These are phyloP conservation scores for Vulpes ferrilata DNA, from an alignment of 2,113 vertebrate genomes.

Conservation along the genomic window DNA sequence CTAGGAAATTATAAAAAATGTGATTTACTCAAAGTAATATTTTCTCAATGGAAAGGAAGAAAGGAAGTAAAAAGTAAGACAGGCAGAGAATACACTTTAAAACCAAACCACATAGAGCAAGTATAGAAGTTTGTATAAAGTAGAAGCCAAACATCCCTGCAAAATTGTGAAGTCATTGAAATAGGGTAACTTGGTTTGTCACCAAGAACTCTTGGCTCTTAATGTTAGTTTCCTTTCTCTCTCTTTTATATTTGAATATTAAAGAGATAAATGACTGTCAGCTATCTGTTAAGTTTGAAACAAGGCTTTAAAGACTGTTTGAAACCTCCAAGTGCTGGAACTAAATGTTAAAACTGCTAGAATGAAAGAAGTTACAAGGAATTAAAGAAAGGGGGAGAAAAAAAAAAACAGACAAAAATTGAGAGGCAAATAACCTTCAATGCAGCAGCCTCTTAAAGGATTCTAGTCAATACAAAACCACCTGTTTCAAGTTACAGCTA, in stretches of 20 bases:
- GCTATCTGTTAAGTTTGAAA: neutral
- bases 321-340: neutral
- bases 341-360: neutral
- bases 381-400: neutral
- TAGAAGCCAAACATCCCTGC: neutral
- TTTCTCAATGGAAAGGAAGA: conserved; percentile 33
- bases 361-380: neutral
- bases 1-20: neutral
- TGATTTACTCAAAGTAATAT: conserved; percentile 34
- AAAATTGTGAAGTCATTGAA: neutral
- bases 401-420: neutral
- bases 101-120: neutral
- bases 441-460: neutral
- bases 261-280: conserved; percentile 24
- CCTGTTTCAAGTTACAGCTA: neutral
- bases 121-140: neutral
- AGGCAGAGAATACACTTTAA: neutral
- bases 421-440: neutral
- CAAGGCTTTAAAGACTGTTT: neutral
- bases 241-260: neutral
- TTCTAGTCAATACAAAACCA: neutral
- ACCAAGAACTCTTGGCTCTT: neutral
- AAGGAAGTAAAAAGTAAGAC: neutral
- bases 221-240: neutral
- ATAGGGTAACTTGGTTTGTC: neutral